phyloP scores from a whole-genome alignment of 2,888 invertebrate genomes.

The Dolomedes plantarius region DNA sequence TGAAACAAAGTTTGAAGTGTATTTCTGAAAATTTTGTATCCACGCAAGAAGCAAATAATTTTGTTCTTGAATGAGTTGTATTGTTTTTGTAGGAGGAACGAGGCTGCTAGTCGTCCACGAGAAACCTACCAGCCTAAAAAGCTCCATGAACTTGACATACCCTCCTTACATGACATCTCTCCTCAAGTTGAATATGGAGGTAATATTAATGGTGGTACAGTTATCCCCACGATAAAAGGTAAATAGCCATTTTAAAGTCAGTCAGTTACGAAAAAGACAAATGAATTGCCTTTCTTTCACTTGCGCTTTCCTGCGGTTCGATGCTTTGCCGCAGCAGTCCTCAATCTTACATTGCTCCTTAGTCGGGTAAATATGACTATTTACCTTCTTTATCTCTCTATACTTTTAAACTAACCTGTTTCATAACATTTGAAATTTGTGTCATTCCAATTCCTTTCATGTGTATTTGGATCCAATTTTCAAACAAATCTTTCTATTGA shows the following conservation, averaged over 20 bases:
- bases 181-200: slow-evolving; percentile 73
- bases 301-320: slow-evolving; percentile 42
- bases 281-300: slow-evolving; percentile 23
- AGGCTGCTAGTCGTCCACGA: slow-evolving; percentile 91
- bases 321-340: slow-evolving; percentile 27
- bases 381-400: background rate
- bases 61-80: too few species aligned
- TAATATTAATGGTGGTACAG: slow-evolving; percentile 83
- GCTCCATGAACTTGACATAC: slow-evolving; percentile 78
- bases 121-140: slow-evolving; percentile 94
- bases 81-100: slow-evolving; percentile 84
- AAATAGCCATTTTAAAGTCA: slow-evolving; percentile 57
- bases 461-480: too few species aligned
- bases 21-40: too few species aligned
- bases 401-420: background rate
- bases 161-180: slow-evolving; percentile 73
- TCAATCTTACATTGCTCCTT: slow-evolving; percentile 16
- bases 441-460: too few species aligned
- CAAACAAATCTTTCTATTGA: too few species aligned
- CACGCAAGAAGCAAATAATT: too few species aligned
- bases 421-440: background rate
- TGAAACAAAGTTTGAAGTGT: too few species aligned
- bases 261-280: background rate
- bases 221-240: slow-evolving; percentile 74
- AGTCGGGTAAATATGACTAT: slow-evolving; percentile 29